Conservation (phyloP, 2,888 invertebrate species). For the Stegophylla sp. region DNA sequence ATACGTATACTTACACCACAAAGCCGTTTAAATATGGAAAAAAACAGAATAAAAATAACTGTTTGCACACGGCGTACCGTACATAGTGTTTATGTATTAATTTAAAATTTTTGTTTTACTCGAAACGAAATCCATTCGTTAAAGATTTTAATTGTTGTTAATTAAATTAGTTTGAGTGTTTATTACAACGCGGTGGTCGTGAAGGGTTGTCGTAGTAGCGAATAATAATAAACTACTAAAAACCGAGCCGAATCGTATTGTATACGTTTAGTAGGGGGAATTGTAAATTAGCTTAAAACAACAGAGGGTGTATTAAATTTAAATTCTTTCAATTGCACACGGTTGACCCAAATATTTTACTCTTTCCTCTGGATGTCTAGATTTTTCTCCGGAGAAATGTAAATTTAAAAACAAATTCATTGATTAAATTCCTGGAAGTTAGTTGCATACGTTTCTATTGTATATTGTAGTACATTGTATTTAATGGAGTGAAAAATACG, state of each 20-base stretch:
- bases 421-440: background rate
- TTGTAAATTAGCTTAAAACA: slow-evolving; percentile 49
- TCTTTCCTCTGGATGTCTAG: background rate
- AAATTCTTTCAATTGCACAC: slow-evolving; percentile 42
- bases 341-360: slow-evolving; percentile 17
- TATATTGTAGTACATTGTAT: no score
- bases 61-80: no score
- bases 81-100: slow-evolving; percentile 8
- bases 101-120: slow-evolving; percentile 20
- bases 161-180: slow-evolving; percentile 45
- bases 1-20: background rate
- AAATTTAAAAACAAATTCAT: background rate
- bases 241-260: background rate
- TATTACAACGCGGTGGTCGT: slow-evolving; percentile 16
- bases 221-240: slow-evolving; percentile 32
- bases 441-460: background rate
- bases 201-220: slow-evolving; percentile 45
- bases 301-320: slow-evolving; percentile 38
- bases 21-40: slow-evolving; percentile 1
- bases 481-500: no score
- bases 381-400: background rate
- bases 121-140: background rate
- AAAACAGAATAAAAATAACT: background rate
- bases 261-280: slow-evolving; percentile 26
- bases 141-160: slow-evolving; percentile 38